Evolutionary conservation across 2,797 vertebrate genomes (phyloP), one percentile per base, ranked within the genome.

Genomic region (Chelon auratus): DNA sequence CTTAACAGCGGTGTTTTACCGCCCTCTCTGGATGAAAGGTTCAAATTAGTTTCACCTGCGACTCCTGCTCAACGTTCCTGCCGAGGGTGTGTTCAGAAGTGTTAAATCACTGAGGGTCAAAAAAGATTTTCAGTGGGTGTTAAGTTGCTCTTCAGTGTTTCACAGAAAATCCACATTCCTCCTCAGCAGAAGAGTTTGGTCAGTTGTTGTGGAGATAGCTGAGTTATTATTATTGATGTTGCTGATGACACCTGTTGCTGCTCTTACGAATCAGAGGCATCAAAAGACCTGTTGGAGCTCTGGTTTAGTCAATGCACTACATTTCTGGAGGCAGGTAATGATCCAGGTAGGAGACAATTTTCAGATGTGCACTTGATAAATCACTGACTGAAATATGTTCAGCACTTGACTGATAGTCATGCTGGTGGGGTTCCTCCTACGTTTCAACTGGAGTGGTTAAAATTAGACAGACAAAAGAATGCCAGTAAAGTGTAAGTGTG

Each of bases 21-120:
- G 26, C 13, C 37, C 22, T 65, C n/a, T 72, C 58, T 66, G 22
- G 45, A 52, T 45, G 15, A 62, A 52, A 51, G 5, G 33, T 30
- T 79, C 11, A 70, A 51, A 57, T 48, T 45, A 55, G 24, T 51
- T 37, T 37, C 39, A 51, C 17, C 24, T 42, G 5, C 61, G 67
- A 54, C 50, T 71, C 4, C 12, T 56, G 22, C 20, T 60, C 24
- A 37, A 12, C 17, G 33, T 60, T 51, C 5, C 39, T 40, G 15
- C 20, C 52, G n/a, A 18, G 22, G 12, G 2, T 17, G 36, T 36
- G 58, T 22, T 37, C 15, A 24, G 26, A 36, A 33, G 20, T 14
- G 40, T 50, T 36, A 13, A 51, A 51, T 39, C 37, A 30, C 33
- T 1, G 30, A 26, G 14, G 36, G 42, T 50, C 55, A 22, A 18